phyloP scores from a whole-genome alignment of 2,797 vertebrate genomes.

The Gymnodraco acuticeps region DNA sequence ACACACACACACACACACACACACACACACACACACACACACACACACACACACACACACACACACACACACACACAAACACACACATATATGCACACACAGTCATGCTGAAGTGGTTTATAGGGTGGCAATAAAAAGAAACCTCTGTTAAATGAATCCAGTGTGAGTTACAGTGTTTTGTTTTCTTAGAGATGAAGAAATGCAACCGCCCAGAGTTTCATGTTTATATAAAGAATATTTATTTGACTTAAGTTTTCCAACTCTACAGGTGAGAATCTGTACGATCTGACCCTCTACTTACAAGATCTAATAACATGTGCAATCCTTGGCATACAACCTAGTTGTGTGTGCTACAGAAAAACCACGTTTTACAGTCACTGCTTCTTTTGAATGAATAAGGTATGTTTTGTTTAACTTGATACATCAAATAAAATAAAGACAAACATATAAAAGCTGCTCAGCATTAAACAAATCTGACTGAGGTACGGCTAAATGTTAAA shows the following conservation, averaged over 20 bases:
- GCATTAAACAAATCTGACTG: background rate
- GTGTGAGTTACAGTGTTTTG: slow-evolving; percentile 69
- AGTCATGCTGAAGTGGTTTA: slow-evolving; percentile 64
- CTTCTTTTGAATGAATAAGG: slow-evolving; percentile 5
- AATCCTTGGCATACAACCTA: slow-evolving; percentile 22
- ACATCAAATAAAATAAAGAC: slow-evolving; percentile 8
- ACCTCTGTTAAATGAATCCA: slow-evolving; percentile 73
- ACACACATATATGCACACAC: slow-evolving; percentile 12
- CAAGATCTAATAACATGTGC: slow-evolving; percentile 37
- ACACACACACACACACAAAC: slow-evolving; percentile 4
- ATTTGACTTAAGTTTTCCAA: slow-evolving; percentile 72
- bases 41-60: slow-evolving; percentile 13
- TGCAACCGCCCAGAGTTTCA: slow-evolving; percentile 62
- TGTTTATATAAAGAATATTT: slow-evolving; percentile 68
- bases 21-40: slow-evolving; percentile 5
- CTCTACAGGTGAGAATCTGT: slow-evolving; percentile 62
- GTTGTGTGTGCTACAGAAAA: slow-evolving; percentile 23
- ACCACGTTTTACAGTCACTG: slow-evolving; percentile 4
- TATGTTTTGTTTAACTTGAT: slow-evolving; percentile 24
- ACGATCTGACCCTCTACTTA: slow-evolving; percentile 38
- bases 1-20: slow-evolving; percentile 15
- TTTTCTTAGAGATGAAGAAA: slow-evolving; percentile 74
- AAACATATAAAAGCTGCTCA: background rate
- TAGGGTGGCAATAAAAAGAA: slow-evolving; percentile 75
- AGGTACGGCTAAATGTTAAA: background rate